phyloP scores from a whole-genome alignment of 2,797 vertebrate genomes.

The Loriculus beryllinus region DNA sequence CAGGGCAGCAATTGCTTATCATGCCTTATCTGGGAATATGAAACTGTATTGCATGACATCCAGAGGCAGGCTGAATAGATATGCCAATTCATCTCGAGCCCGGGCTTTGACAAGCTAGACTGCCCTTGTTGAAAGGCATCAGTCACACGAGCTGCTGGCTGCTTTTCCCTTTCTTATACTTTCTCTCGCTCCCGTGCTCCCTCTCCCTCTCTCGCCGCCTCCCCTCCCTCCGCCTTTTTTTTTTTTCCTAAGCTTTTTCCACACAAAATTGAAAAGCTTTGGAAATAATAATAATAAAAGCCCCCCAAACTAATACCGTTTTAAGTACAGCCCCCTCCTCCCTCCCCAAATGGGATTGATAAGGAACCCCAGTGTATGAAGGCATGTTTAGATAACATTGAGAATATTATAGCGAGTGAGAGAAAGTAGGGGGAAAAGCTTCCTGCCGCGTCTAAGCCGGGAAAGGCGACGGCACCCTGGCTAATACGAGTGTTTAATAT shows the following conservation, averaged over 20 bases:
- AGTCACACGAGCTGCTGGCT: conserved; percentile 82
- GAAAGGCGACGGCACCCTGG: conserved; percentile 81
- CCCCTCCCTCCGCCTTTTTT: conserved; percentile 69
- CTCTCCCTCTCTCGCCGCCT: conserved; percentile 56
- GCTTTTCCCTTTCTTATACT: conserved; percentile 71
- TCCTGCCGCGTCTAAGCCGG: conserved; percentile 80
- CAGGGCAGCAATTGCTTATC: conserved; percentile 91
- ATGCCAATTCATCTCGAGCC: conserved; percentile 95
- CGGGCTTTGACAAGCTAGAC: conserved; percentile 98
- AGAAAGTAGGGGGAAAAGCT: conserved; percentile 69
- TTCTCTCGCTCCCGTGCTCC: conserved; percentile 65
- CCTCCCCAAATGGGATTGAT: conserved; percentile 85
- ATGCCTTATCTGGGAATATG: conserved; percentile 95
- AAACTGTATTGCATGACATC: conserved; percentile 91
- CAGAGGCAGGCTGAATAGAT: conserved; percentile 88
- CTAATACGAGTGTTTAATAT: conserved; percentile 99
- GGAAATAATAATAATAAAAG: conserved; percentile 77
- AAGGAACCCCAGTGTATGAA: conserved; percentile 83
- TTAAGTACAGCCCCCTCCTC: conserved; percentile 74
- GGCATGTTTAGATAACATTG: conserved; percentile 93
- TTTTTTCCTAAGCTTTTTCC: conserved; percentile 71
- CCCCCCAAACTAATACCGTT: conserved; percentile 75
- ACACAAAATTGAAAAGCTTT: conserved; percentile 85
- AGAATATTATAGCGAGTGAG: conserved; percentile 86
- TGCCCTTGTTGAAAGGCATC: conserved; percentile 99